phyloP scores from a whole-genome alignment of 2,113 vertebrate genomes.

The Phylloscopus whistleri region DNA sequence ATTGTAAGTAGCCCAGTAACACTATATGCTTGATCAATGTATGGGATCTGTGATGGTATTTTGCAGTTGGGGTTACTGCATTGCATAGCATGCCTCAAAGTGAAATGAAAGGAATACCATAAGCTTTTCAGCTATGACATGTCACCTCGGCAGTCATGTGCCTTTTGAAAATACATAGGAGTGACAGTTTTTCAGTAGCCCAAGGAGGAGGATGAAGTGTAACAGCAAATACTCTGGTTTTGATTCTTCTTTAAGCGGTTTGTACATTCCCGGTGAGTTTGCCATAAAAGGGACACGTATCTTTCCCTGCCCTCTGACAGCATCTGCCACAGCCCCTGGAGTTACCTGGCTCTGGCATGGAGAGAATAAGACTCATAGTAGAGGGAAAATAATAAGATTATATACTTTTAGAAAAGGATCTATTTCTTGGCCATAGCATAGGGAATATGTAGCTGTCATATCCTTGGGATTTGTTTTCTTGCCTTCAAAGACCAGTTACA shows the following conservation, averaged over 20 bases:
- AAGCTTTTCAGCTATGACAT: constrained; percentile 27
- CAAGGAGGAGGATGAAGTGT: background rate
- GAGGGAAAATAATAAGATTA: background rate
- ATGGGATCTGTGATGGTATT: constrained; percentile 21
- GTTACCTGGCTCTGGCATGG: background rate
- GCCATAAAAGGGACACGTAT: accelerated
- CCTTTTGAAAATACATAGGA: background rate
- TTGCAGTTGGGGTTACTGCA: constrained; percentile 16
- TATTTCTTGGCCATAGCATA: background rate
- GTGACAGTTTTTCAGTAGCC: background rate
- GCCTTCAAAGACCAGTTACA: background rate
- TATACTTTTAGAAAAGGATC: background rate
- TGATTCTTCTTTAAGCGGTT: background rate
- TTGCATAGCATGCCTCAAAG: background rate
- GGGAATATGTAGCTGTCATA: background rate
- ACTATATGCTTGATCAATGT: background rate
- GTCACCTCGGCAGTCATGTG: background rate
- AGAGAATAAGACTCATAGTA: background rate
- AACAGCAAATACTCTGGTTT: background rate
- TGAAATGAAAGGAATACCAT: constrained; percentile 3
- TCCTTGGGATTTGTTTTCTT: background rate
- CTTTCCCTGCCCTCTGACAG: background rate
- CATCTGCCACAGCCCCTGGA: background rate
- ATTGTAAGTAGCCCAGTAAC: background rate
- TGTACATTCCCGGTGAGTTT: background rate